These are phyloP conservation scores for Spea bombifrons DNA, from an alignment of 2,113 vertebrate genomes.

Conservation along the genomic window DNA sequence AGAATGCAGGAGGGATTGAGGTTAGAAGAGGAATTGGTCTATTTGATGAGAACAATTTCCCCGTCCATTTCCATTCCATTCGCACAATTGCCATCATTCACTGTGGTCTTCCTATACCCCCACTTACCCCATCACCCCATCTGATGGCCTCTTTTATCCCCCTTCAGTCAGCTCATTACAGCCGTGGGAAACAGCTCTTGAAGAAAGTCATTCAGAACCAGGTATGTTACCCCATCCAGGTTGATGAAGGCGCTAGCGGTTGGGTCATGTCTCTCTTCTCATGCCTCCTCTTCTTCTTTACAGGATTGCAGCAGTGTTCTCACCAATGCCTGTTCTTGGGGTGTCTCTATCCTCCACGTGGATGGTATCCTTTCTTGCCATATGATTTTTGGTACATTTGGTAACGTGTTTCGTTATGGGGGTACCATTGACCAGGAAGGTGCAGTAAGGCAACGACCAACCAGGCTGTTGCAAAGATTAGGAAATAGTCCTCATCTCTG, in stretches of 20 bases:
- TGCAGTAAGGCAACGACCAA: no score
- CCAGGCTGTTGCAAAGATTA: no score
- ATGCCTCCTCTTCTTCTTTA: neutral
- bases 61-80: neutral
- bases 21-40: neutral
- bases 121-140: no score
- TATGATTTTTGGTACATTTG: neutral
- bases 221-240: neutral
- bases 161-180: constrained; percentile 2
- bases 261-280: neutral
- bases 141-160: no score
- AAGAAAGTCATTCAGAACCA: constrained; percentile 31
- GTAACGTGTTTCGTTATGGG: no score
- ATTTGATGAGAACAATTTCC: neutral
- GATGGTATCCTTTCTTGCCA: constrained; percentile 32
- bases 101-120: no score
- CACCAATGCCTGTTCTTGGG: constrained; percentile 36
- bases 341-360: constrained; percentile 24
- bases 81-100: neutral
- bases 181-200: constrained; percentile 39
- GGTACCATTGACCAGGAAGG: no score
- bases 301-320: constrained; percentile 30
- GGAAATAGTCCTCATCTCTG: no score
- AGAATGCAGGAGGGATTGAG: neutral
- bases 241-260: neutral